These are phyloP conservation scores for Sula dactylatra DNA, from an alignment of 2,113 vertebrate species.

Conservation along the genomic window DNA sequence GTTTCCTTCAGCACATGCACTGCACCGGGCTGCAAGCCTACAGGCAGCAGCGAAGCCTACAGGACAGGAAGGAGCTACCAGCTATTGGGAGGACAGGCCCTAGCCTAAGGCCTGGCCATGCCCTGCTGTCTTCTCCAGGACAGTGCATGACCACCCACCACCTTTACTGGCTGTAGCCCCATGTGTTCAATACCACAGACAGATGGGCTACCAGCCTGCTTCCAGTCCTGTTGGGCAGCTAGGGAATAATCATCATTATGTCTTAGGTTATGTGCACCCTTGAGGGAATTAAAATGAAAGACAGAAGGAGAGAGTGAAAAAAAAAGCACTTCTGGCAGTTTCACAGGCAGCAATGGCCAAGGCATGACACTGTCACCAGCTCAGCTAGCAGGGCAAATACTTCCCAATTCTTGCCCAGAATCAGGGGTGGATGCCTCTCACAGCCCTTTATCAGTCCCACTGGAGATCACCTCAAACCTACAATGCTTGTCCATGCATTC, in stretches of 20 bases:
- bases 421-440: background rate
- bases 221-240: background rate
- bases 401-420: background rate
- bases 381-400: background rate
- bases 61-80: background rate
- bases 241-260: rapidly evolving
- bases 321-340: background rate
- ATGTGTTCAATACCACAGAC: rapidly evolving
- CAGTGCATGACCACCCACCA: background rate
- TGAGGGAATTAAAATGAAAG: background rate
- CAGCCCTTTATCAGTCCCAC: background rate
- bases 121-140: background rate
- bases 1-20: rapidly evolving
- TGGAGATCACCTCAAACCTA: rapidly evolving
- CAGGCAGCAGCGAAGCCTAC: background rate
- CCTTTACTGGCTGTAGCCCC: background rate
- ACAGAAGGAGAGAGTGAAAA: background rate
- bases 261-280: background rate
- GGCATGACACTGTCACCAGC: background rate
- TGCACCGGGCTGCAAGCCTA: background rate
- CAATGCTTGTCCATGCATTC: background rate
- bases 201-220: background rate
- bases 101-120: background rate
- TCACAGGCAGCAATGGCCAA: background rate
- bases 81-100: background rate